phyloP scores from a whole-genome alignment of 2,888 invertebrate species.

The Rhaphigaster nebulosa region DNA sequence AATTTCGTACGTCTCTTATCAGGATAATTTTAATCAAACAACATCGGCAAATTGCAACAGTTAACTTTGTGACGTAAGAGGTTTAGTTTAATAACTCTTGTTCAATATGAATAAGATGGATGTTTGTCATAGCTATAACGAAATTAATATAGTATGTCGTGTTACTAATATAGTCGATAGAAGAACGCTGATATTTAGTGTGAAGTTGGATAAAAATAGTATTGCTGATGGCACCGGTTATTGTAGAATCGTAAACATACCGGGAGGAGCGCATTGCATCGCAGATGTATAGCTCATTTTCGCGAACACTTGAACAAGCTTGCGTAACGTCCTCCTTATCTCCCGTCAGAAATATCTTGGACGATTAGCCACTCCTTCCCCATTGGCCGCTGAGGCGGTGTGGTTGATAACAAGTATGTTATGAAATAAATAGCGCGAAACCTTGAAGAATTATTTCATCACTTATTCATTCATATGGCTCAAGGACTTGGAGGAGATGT shows the following conservation, averaged over 20 bases:
- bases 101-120: no score
- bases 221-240: not conserved
- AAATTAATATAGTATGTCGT: not conserved
- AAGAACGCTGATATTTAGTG: not conserved
- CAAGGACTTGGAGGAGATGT: not conserved
- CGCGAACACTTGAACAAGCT: not conserved
- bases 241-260: not conserved
- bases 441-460: slow-evolving; percentile 14
- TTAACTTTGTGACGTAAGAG: no score
- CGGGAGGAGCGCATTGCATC: not conserved
- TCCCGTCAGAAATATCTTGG: not conserved
- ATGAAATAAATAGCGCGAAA: not conserved
- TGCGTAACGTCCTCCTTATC: not conserved
- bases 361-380: not conserved
- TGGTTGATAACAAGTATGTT: not conserved
- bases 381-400: not conserved
- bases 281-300: not conserved
- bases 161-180: not conserved
- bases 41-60: no score
- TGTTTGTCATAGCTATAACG: not conserved
- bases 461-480: not conserved
- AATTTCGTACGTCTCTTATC: no score
- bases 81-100: no score
- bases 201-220: not conserved
- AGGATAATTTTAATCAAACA: no score